A percentile compares a stretch with the other conserved stretches of the same genome.
phyloP scores from a whole-genome alignment of 2,797 vertebrate genomes.

The Merluccius polli region DNA sequence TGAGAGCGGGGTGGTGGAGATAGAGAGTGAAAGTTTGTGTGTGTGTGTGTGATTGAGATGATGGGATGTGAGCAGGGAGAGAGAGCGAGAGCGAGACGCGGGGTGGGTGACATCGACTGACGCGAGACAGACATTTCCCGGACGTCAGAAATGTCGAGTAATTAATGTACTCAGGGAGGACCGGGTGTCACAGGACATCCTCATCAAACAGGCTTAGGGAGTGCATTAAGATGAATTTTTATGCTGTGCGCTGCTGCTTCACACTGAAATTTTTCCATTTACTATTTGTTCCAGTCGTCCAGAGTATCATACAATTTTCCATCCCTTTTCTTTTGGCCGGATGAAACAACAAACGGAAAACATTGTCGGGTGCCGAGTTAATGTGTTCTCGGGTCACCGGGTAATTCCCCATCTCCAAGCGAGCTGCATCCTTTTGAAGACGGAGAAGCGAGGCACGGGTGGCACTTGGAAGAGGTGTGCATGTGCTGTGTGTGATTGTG shows the following conservation, averaged over 20 bases:
- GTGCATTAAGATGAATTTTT: conserved; percentile 8
- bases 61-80: background rate
- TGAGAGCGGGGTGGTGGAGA: too few species aligned
- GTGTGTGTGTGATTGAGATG: background rate
- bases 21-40: background rate
- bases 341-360: background rate
- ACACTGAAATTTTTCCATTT: conserved; percentile 26
- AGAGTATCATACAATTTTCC: conserved; percentile 30
- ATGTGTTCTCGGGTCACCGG: conserved; percentile 28
- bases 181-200: conserved; percentile 40
- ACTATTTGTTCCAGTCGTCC: conserved; percentile 11
- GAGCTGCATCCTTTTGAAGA: background rate
- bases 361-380: background rate
- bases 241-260: conserved; percentile 17
- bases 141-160: conserved; percentile 45
- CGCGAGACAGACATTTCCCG: conserved; percentile 2
- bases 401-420: conserved; percentile 22
- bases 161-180: conserved; percentile 44
- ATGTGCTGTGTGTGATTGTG: conserved; percentile 10
- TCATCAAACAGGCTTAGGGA: conserved; percentile 30
- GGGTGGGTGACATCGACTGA: background rate
- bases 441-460: background rate
- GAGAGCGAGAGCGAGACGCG: background rate
- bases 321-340: background rate
- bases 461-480: background rate